phyloP scores from a whole-genome alignment of 2,113 vertebrate genomes.

The Sminthopsis crassicaudata region DNA sequence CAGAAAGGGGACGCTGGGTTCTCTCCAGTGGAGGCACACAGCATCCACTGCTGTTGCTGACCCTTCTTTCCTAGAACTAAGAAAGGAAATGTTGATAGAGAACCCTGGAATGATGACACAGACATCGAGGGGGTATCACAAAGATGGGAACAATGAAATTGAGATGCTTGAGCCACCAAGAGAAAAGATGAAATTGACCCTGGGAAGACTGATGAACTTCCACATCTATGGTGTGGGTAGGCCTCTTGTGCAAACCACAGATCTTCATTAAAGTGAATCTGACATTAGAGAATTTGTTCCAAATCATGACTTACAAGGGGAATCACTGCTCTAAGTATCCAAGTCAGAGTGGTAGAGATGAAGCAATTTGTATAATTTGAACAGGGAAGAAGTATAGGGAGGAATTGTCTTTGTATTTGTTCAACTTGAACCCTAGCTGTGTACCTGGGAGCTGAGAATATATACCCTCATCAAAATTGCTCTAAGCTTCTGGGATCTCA shows the following conservation, averaged over 20 bases:
- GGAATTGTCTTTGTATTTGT: neutral
- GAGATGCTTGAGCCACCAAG: neutral
- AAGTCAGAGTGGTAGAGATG: neutral
- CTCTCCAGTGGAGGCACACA: neutral
- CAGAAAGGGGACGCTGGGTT: neutral
- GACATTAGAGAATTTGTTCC: neutral
- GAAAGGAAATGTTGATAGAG: neutral
- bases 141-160: neutral
- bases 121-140: neutral
- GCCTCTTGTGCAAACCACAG: neutral
- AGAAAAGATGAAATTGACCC: neutral
- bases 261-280: neutral
- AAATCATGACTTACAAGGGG: neutral
- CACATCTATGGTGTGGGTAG: neutral
- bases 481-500: slow-evolving; percentile 44
- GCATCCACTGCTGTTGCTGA: neutral
- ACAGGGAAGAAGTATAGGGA: neutral
- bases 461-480: neutral
- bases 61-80: neutral
- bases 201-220: neutral
- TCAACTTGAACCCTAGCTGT: neutral
- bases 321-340: neutral
- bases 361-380: neutral
- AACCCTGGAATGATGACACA: neutral
- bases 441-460: neutral